These are phyloP conservation scores for Drosophila dives DNA, from an alignment of 2,888 invertebrate species.

Conservation along the genomic window DNA sequence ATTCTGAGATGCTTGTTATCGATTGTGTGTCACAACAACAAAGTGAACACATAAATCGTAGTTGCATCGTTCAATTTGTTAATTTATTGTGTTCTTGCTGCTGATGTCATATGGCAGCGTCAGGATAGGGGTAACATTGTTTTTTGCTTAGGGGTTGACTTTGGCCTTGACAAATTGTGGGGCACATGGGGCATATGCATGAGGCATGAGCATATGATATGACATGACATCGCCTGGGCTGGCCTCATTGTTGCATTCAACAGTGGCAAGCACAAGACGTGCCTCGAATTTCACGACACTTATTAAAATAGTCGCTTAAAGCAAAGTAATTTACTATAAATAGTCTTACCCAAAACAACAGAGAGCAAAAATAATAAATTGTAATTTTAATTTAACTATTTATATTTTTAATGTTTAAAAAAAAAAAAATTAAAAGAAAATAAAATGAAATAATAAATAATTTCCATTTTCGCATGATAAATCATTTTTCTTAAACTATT, in stretches of 20 bases:
- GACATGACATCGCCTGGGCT: slow-evolving; percentile 29
- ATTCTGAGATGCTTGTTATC: slow-evolving; percentile 59
- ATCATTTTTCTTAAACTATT: background rate
- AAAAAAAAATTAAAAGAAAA: too few species aligned
- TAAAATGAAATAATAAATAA: background rate
- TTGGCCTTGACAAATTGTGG: slow-evolving; percentile 48
- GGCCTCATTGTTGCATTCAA: slow-evolving; percentile 40
- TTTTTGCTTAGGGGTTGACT: slow-evolving; percentile 34
- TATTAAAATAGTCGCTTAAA: background rate
- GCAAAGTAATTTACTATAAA: too few species aligned
- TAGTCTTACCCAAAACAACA: background rate
- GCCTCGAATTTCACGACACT: slow-evolving; percentile 38
- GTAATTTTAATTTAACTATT: background rate
- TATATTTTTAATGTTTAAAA: too few species aligned
- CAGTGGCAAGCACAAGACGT: slow-evolving; percentile 31
- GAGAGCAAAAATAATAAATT: background rate
- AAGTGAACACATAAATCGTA: slow-evolving; percentile 41
- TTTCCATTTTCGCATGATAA: background rate
- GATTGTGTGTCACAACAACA: slow-evolving; percentile 63
- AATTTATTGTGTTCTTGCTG: slow-evolving; percentile 45
- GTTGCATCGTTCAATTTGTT: slow-evolving; percentile 32
- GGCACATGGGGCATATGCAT: slow-evolving; percentile 22
- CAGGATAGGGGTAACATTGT: slow-evolving; percentile 25
- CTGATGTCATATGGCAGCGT: slow-evolving; percentile 49
- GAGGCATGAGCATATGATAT: slow-evolving; percentile 29